Conservation (phyloP, 2,797 vertebrate genomes). For the Rallus crepitans region DNA sequence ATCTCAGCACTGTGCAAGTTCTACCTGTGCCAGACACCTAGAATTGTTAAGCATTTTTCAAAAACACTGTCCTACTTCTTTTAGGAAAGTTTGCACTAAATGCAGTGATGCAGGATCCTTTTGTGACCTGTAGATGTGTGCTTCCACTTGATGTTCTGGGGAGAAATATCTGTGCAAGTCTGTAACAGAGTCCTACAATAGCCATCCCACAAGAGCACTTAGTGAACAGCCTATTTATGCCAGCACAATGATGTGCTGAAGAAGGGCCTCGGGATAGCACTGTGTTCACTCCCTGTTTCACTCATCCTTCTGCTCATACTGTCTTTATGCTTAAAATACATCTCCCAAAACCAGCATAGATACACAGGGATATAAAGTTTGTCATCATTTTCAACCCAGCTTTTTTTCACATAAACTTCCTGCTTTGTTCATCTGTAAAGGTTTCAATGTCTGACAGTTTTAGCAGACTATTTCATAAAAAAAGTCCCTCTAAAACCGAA, state of each 20-base stretch:
- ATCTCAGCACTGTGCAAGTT: neutral
- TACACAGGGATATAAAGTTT: neutral
- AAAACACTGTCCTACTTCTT: neutral
- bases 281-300: neutral
- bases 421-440: neutral
- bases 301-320: neutral
- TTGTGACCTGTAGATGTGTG: neutral
- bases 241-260: neutral
- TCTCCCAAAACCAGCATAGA: neutral
- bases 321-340: rapidly evolving
- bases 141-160: neutral
- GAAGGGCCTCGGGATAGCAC: neutral
- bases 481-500: neutral
- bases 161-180: neutral
- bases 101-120: neutral
- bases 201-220: neutral
- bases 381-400: neutral
- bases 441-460: neutral
- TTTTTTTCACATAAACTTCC: neutral
- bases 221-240: neutral
- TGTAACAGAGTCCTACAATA: neutral
- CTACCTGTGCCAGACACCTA: neutral
- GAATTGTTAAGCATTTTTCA: neutral
- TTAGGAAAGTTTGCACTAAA: neutral
- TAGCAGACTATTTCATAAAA: neutral